Evolutionary conservation across 92 coral and sea anemone species (phyloP).

Genomic region (Palythoa grandis): DNA sequence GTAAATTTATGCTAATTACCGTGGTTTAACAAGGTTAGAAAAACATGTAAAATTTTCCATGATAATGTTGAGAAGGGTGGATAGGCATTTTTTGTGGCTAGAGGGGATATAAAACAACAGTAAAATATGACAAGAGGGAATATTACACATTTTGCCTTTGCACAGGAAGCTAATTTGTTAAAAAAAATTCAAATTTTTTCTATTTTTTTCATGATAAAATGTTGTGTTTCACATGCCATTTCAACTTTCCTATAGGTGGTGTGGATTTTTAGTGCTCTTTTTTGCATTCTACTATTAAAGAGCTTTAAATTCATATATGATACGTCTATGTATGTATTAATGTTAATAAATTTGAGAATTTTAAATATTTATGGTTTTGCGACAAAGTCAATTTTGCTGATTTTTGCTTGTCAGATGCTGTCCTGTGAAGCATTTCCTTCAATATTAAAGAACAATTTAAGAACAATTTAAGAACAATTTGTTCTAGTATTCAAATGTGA

Average conservation of each 20-base stretch:
- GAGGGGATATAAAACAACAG: slow-evolving; percentile 31
- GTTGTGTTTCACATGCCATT: slow-evolving; percentile 32
- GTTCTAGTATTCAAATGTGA: too few species aligned
- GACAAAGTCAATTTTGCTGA: slow-evolving; percentile 21
- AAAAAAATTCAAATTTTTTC: neutral
- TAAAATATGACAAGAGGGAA: slow-evolving; percentile 11
- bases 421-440: too few species aligned
- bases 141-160: slow-evolving; percentile 13
- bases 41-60: slow-evolving; percentile 20
- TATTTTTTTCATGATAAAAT: neutral
- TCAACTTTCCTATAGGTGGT: slow-evolving; percentile 21
- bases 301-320: slow-evolving; percentile 31
- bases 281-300: slow-evolving; percentile 20
- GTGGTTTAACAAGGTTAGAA: slow-evolving; percentile 5
- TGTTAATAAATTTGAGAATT: slow-evolving; percentile 21
- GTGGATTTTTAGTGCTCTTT: slow-evolving; percentile 9
- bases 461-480: too few species aligned
- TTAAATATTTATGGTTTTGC: slow-evolving; percentile 29
- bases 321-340: slow-evolving; percentile 21
- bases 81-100: slow-evolving; percentile 28
- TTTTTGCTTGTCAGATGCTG: slow-evolving; percentile 19
- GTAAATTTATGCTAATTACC: slow-evolving; percentile 11
- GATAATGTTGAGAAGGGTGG: slow-evolving; percentile 14
- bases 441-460: too few species aligned
- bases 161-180: slow-evolving; percentile 12